phyloP scores from a whole-genome alignment of 2,113 vertebrate species.

The Scopus umbretta region DNA sequence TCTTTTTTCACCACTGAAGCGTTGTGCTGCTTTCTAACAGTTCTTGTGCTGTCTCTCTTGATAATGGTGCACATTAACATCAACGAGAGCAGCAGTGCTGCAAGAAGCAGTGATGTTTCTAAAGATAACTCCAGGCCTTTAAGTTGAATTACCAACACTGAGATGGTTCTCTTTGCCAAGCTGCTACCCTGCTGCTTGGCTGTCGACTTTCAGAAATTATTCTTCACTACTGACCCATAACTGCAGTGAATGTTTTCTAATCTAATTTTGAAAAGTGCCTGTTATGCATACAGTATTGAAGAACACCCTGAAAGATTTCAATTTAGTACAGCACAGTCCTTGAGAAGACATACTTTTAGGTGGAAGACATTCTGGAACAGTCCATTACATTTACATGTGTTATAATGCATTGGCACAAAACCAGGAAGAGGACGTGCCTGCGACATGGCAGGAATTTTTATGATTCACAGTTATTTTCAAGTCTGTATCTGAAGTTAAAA shows the following conservation, averaged over 20 bases:
- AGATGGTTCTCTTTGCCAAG: constrained; percentile 21
- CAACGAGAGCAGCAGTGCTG: not conserved
- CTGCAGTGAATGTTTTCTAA: not conserved
- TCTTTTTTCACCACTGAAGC: not conserved
- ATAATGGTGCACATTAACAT: constrained; percentile 26
- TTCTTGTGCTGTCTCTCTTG: constrained; percentile 16
- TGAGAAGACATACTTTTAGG: not conserved
- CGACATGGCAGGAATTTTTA: not conserved
- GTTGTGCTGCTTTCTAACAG: not conserved
- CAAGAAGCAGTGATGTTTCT: constrained; percentile 36
- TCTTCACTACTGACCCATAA: constrained; percentile 20
- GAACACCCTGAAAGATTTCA: not conserved
- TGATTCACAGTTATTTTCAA: not conserved
- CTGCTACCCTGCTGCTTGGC: not conserved
- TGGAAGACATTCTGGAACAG: not conserved
- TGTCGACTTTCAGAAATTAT: constrained; percentile 37
- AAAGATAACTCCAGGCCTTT: constrained; percentile 50
- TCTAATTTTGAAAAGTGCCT: constrained; percentile 11
- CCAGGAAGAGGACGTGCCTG: not conserved
- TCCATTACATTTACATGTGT: not conserved
- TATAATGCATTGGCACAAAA: not conserved
- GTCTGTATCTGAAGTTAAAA: not conserved
- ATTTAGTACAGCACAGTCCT: not conserved
- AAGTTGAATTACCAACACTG: constrained; percentile 28
- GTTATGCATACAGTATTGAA: not conserved